These are phyloP conservation scores for Arenicola marina DNA, from an alignment of 2,888 invertebrate genomes.

Conservation along the genomic window DNA sequence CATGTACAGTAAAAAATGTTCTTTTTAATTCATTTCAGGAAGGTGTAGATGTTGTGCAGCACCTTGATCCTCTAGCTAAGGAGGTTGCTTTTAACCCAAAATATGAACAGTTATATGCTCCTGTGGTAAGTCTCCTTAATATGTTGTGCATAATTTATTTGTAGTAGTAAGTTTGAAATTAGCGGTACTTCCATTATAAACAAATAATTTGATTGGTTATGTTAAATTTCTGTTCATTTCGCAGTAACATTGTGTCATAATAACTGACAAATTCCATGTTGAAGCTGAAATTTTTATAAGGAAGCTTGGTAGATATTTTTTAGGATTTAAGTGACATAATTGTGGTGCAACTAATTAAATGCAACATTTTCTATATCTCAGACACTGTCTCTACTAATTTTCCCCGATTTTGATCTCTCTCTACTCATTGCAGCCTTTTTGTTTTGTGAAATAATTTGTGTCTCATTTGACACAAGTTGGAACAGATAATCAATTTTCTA, in stretches of 20 bases:
- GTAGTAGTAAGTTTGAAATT: not conserved
- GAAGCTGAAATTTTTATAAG: too few species aligned
- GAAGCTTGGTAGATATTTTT: too few species aligned
- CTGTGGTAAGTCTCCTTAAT: constrained; percentile 65
- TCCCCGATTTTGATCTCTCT: not conserved
- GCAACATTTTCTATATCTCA: too few species aligned
- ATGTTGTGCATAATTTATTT: not conserved
- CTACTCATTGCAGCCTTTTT: not conserved
- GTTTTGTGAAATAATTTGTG: not conserved
- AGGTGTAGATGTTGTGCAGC: constrained; percentile 71
- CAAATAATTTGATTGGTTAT: constrained; percentile 5
- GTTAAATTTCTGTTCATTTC: not conserved
- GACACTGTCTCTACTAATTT: too few species aligned
- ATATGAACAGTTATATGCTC: constrained; percentile 92
- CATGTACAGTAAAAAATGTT: too few species aligned
- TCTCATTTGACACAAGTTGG: not conserved
- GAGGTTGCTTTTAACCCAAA: constrained; percentile 90
- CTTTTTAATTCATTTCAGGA: too few species aligned
- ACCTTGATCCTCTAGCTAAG: constrained; percentile 78
- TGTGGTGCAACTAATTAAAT: too few species aligned
- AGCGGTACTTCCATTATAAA: not conserved
- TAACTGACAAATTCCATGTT: too few species aligned
- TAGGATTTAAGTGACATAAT: too few species aligned
- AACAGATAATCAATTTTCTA: too few species aligned
- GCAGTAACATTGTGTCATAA: too few species aligned